Base-by-base conservation (phyloP, 2,888 invertebrate species). In the Lepidochitona cinerea region DNA sequence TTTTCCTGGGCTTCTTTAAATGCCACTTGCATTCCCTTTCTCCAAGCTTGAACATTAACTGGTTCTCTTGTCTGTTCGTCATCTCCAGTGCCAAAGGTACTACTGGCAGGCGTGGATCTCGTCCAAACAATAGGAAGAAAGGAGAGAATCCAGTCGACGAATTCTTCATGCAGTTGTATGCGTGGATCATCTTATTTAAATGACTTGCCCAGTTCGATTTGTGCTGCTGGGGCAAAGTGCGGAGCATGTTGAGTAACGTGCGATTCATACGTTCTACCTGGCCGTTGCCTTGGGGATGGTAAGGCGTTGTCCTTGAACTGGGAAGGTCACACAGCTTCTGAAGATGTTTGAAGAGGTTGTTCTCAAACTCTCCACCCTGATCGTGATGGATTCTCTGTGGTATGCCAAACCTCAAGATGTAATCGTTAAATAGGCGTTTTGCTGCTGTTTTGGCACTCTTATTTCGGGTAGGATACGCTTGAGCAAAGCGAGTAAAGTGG, bases 261-360 rank as follows among this genome's bases (percentile, higher is more conserved):
- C 66, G 49, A 49, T 75, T 75, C 36, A 75, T 59, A 14, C 75
- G n/a, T 53, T 75, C 72, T 35, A 59, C 52, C 49, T 75, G 68
- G 23, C 75, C 75, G 37, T 71, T 74, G 18, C 74, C 74, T 54
- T 74, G 71, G 2, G 71, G 71, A 36, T 67, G 74, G 33, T 75
- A 71, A 1, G 75, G 68, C 12, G 75, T 74, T 9, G 70, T 74
- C 53, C 74, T 6, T n/a, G 67, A 74, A 23, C 66, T 66, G 9
- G 37, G 37, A 35, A 74, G 33, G 29, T 52, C 64, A 54, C 71
- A 54, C 33, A 37, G 33, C 18, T 59, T 9, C 35, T 52, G 52
- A 29, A 67, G 26, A 12, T 33, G 68, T 26, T 41, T 32, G 26
- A 68, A 72, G 41, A 72, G 35, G 2, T 4, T 12, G 41, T 72